phyloP scores from a whole-genome alignment of 1,140 invertebrate genomes.

The Ostrea denselamellosa region DNA sequence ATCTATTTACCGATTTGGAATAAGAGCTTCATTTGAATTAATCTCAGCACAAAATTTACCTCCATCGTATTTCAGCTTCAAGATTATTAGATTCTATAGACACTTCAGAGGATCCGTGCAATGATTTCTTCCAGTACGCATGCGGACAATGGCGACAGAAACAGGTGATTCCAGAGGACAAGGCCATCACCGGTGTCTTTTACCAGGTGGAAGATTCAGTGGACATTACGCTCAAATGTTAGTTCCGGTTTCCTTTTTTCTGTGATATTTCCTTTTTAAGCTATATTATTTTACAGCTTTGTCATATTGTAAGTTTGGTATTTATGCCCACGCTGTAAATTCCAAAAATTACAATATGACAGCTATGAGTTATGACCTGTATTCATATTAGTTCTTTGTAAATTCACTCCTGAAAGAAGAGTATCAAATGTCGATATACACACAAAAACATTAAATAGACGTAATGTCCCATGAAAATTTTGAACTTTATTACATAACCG shows the following conservation, averaged over 20 bases:
- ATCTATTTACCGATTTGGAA: neutral
- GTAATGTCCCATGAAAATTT: too few relatives aligned
- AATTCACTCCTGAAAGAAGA: too few relatives aligned
- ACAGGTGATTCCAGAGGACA: constrained; percentile 69
- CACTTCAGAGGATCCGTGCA: constrained; percentile 51
- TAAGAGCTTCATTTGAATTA: neutral
- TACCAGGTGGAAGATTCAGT: constrained; percentile 68
- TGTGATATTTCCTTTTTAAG: too few relatives aligned
- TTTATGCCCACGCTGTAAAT: too few relatives aligned
- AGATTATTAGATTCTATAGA: constrained; percentile 49
- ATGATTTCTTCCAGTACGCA: constrained; percentile 87
- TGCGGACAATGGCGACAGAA: constrained; percentile 82
- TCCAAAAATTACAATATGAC: too few relatives aligned
- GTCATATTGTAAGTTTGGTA: too few relatives aligned
- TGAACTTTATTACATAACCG: too few relatives aligned
- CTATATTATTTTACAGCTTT: too few relatives aligned
- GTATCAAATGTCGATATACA: too few relatives aligned
- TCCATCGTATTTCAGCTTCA: constrained; percentile 51
- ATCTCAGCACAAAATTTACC: neutral
- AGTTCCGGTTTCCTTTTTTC: neutral
- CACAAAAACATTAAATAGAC: too few relatives aligned
- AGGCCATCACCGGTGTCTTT: constrained; percentile 62
- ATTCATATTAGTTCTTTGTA: too few relatives aligned
- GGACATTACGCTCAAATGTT: constrained; percentile 68
- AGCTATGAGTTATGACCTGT: too few relatives aligned